Evolutionary conservation across 1,140 invertebrate species (phyloP).

Genomic region (Diprion similis): DNA sequence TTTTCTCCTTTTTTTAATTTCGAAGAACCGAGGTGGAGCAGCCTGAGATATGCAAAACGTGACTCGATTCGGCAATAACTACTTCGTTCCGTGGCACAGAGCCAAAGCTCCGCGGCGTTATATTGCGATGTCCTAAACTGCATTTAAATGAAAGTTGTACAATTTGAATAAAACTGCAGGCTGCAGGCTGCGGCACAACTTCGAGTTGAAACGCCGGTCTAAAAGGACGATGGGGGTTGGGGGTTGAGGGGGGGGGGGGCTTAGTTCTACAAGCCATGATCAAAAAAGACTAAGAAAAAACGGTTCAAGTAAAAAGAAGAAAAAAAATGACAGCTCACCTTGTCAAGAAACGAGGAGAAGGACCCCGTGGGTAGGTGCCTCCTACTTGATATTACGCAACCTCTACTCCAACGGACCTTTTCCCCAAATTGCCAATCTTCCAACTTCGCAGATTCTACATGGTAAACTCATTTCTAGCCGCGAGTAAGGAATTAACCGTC

Average conservation of each 20-base stretch:
- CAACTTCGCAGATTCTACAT: too few relatives aligned
- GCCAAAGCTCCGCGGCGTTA: constrained; percentile 27
- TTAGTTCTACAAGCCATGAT: background rate
- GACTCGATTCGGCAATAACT: constrained; percentile 31
- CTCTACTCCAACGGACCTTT: too few relatives aligned
- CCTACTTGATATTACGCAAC: too few relatives aligned
- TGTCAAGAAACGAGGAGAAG: background rate
- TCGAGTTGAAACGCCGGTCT: background rate
- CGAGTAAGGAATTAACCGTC: too few relatives aligned
- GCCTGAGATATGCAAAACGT: constrained; percentile 28
- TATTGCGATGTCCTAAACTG: constrained; percentile 20
- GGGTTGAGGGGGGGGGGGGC: constrained; percentile 13
- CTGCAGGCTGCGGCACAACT: constrained; percentile 2
- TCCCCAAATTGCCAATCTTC: too few relatives aligned
- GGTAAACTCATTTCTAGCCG: too few relatives aligned
- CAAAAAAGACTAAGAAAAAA: background rate
- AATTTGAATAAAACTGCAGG: constrained; percentile 12
- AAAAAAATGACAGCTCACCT: constrained; percentile 12
- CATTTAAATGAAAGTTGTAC: constrained; percentile 12
- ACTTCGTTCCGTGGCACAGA: constrained; percentile 27
- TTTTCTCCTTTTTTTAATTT: too few relatives aligned
- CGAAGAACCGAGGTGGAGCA: constrained; percentile 10
- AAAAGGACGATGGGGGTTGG: too few relatives aligned
- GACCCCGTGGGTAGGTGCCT: too few relatives aligned
- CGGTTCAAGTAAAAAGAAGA: background rate